Evolutionary conservation across 2,888 invertebrate genomes (phyloP), one percentile per base, ranked within the genome.

Genomic region (Timema podura): DNA sequence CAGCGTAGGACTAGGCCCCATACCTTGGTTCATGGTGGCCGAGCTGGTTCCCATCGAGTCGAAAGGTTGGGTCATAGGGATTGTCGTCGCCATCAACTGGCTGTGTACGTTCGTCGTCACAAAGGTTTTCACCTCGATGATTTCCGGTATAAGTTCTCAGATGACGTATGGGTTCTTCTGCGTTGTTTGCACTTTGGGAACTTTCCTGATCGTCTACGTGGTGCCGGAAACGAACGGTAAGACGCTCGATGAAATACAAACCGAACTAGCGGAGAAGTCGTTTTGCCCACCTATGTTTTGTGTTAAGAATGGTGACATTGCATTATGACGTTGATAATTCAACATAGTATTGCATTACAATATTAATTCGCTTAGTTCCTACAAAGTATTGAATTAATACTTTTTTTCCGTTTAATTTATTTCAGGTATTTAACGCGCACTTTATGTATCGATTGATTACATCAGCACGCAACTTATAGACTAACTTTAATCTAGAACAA

Each of bases 1-100:
- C 72, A 76, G 79, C 0, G 61, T 80, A 6, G 82, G 82, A 5
- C 77, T 78, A 67, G 82, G 82, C 0, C 82, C 82, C 6, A 78
- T 82, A 47, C 82, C 82, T 13, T 82, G 82, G 81, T 75, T 81
- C 61, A 78, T 82, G 76, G 79, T 81, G 79, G 75, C 83, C 16
- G 82, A 83, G 75, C 73, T 82, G 48, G 76, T 85, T 75, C 79
- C 84, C 75, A 72, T 79, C 5, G 76, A 81, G 70, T 82, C 78
- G 9, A 79, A 79, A 75, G 81, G 73, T 47, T 75, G 70, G 74
- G 83, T 82, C 5, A 79, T 80, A 73, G 81, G 80, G 45, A 75
- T 82, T 66, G 80, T 81, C 9, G 78, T 81, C 15, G 77, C 79
- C 71, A 76, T 77, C 70, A 83, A 80, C 72, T 80, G 79, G 81